Evolutionary conservation across 2,888 invertebrate genomes (phyloP), one percentile per base, ranked within the genome.

Genomic region (Limnephilus rhombicus): DNA sequence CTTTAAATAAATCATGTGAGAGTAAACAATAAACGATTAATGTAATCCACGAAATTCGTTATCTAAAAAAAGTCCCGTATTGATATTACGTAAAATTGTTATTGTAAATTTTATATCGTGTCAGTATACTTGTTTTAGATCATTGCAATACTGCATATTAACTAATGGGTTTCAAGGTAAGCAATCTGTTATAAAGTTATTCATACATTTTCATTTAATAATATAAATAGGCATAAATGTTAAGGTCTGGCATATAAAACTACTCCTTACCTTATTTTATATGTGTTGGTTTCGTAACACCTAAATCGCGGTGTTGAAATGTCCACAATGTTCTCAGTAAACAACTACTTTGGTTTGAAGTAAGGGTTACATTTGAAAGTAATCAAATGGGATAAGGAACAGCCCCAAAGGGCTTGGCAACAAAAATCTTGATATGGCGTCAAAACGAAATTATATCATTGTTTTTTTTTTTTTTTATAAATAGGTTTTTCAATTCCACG

Each of bases 11-110:
- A 31, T 31, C 31, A 82, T 82, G 82, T 34, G 34, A 82, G 31
- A 13, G 31, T 82, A 82, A 68, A 82, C 34, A 34, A 34, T 13
- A 82, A 68, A 82, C 34, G 31, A 34, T 13, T 34, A 4, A 31
- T 18, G 15, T 34, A 82, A 31, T 31, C 34, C 34, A 34, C 18
- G 31, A 68, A 34, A 82, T 82, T 82, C 24, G 24, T 68, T 68
- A 68, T 68, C 68, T 68, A 68, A 68, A 49, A 45, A 49, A 45
- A 45, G 41, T 29, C 85, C 41, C 45, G 37, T 86, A 45, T 83
- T 86, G 85, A 49, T 45, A 45, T 86, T 86, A 86, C 86, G 86
- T 86, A 86, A 86, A 86, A 49, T 13, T 49, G 18, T 41, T 85
- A 37, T 24, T 85, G 15, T 86, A 68, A 34, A 83, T 37, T 83